phyloP scores from a whole-genome alignment of 2,797 vertebrate species.

The Cynopterus sphinx region DNA sequence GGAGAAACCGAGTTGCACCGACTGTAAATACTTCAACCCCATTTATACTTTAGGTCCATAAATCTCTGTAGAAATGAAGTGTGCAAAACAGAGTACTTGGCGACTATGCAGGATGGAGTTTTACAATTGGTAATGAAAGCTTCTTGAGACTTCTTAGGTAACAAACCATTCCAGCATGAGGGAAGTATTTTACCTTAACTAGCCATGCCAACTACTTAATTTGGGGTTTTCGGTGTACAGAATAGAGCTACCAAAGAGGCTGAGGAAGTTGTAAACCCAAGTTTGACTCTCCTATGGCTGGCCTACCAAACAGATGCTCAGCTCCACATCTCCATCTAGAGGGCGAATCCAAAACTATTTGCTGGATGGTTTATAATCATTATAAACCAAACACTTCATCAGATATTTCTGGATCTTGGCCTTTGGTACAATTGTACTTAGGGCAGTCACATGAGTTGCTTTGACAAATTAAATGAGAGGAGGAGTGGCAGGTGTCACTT shows the following conservation, averaged over 20 bases:
- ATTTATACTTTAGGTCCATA: background rate
- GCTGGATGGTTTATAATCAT: background rate
- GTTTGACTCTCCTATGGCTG: background rate
- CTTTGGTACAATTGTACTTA: background rate
- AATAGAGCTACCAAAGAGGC: background rate
- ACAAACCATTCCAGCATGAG: background rate
- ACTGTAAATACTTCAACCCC: background rate
- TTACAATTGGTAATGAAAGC: background rate
- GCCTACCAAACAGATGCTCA: background rate
- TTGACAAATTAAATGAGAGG: background rate
- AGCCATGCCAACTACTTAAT: background rate
- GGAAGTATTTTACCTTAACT: background rate
- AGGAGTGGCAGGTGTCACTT: background rate
- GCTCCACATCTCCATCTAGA: conserved; percentile 64
- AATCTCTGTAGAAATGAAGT: conserved; percentile 19
- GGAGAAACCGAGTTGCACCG: background rate
- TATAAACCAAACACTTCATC: background rate
- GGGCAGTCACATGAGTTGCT: background rate
- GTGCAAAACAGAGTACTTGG: background rate
- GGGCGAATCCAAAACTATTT: background rate
- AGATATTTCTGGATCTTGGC: background rate
- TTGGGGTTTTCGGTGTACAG: background rate
- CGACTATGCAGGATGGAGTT: background rate
- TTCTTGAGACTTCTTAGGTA: background rate
- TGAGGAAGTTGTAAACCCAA: background rate